phyloP scores from a whole-genome alignment of 2,113 vertebrate species.

The Pterocles orientalis region DNA sequence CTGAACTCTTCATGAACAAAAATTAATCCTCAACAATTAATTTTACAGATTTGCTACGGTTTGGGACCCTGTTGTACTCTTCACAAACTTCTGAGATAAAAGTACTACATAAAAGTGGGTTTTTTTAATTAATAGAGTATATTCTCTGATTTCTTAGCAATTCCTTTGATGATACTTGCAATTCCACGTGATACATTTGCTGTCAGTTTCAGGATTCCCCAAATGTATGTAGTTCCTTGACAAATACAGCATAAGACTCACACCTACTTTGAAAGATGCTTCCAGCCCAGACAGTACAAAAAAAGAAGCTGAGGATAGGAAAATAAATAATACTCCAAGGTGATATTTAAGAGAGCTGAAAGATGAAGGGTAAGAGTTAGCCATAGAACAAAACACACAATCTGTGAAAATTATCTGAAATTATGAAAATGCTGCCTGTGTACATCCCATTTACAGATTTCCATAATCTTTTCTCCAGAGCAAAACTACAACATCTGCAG shows the following conservation, averaged over 20 bases:
- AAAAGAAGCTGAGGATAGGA: background rate
- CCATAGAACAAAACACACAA: background rate
- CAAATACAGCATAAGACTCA: background rate
- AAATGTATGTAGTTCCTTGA: background rate
- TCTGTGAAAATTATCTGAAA: background rate
- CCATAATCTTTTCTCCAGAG: background rate
- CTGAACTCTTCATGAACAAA: background rate
- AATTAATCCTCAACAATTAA: background rate
- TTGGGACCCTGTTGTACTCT: background rate
- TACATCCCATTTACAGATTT: background rate
- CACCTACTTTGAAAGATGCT: background rate
- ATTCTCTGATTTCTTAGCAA: background rate
- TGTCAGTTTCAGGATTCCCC: background rate
- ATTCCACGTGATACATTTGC: background rate
- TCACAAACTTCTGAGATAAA: background rate
- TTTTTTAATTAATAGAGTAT: background rate
- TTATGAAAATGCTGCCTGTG: background rate
- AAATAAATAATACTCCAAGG: background rate
- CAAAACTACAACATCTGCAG: background rate
- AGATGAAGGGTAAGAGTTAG: background rate
- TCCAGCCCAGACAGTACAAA: background rate
- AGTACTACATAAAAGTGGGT: background rate
- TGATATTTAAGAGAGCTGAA: background rate
- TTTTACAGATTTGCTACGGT: background rate
- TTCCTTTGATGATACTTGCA: background rate